Evolutionary conservation across 2,888 invertebrate genomes (phyloP).

Genomic region (Toxonevra muliebris): DNA sequence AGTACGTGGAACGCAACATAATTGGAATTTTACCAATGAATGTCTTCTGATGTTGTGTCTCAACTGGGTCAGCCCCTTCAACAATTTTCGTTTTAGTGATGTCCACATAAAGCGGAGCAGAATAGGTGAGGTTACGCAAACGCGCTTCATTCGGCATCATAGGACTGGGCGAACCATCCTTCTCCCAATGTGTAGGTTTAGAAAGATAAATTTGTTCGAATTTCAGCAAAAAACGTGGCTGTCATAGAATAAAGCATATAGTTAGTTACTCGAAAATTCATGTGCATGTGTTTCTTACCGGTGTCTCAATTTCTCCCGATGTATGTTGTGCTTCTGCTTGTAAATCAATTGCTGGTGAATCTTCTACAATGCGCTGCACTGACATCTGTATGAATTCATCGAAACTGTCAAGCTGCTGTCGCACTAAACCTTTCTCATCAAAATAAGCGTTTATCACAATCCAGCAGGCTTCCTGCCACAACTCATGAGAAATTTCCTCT

Average conservation of each 20-base stretch:
- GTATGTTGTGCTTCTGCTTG: constrained; percentile 98
- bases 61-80: constrained; percentile 89
- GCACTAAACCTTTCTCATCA: constrained; percentile 98
- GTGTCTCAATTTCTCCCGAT: constrained; percentile 90
- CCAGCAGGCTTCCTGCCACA: constrained; percentile 99
- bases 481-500: constrained; percentile 95
- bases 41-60: constrained; percentile 79
- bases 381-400: constrained; percentile 99
- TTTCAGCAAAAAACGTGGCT: constrained; percentile 90
- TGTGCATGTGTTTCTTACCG: constrained; percentile 64
- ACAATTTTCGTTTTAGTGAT: constrained; percentile 95
- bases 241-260: constrained; percentile 27
- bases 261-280: too few relatives aligned
- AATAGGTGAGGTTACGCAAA: constrained; percentile 95
- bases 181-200: constrained; percentile 99
- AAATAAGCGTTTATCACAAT: constrained; percentile 99
- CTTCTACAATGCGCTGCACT: constrained; percentile 98
- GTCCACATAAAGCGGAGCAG: constrained; percentile 98
- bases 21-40: constrained; percentile 96
- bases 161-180: constrained; percentile 98
- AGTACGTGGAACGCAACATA: constrained; percentile 98
- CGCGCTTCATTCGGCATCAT: constrained; percentile 99
- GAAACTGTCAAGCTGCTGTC: constrained; percentile 98
- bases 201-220: constrained; percentile 99
- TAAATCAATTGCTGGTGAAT: constrained; percentile 96